Conservation (phyloP, 2,888 invertebrate species). For the Gymnocheta viridis region DNA sequence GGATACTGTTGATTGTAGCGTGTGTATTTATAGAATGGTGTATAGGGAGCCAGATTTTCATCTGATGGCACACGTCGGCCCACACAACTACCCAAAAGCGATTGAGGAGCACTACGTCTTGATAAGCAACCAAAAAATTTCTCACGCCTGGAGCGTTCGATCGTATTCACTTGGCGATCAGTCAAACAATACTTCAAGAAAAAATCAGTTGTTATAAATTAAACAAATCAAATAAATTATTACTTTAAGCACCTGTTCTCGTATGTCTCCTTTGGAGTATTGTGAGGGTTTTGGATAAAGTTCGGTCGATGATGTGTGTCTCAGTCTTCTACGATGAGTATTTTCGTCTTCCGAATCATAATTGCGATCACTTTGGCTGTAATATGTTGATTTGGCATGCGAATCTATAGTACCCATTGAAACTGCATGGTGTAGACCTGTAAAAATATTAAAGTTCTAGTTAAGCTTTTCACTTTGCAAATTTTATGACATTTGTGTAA, state of each 20-base stretch:
- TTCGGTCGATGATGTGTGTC: constrained; percentile 83
- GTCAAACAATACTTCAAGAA: constrained; percentile 91
- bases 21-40: constrained; percentile 90
- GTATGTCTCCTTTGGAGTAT: constrained; percentile 92
- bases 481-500: neutral
- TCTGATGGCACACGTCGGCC: constrained; percentile 93
- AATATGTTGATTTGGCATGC: constrained; percentile 73
- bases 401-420: constrained; percentile 81
- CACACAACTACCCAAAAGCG: constrained; percentile 93
- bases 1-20: constrained; percentile 82
- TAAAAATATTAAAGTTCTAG: neutral
- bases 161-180: constrained; percentile 90
- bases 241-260: constrained; percentile 86
- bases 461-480: neutral
- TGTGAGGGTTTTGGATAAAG: constrained; percentile 82
- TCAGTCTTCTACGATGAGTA: constrained; percentile 87
- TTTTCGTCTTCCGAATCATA: constrained; percentile 92
- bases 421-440: constrained; percentile 80
- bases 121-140: constrained; percentile 94
- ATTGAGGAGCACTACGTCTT: constrained; percentile 82
- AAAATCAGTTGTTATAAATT: neutral
- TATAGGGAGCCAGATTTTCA: constrained; percentile 92
- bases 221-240: neutral
- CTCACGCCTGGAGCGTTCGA: constrained; percentile 85
- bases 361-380: constrained; percentile 83